Base-by-base conservation (phyloP, 2,797 vertebrate genomes). In the Acanthornis magna region DNA sequence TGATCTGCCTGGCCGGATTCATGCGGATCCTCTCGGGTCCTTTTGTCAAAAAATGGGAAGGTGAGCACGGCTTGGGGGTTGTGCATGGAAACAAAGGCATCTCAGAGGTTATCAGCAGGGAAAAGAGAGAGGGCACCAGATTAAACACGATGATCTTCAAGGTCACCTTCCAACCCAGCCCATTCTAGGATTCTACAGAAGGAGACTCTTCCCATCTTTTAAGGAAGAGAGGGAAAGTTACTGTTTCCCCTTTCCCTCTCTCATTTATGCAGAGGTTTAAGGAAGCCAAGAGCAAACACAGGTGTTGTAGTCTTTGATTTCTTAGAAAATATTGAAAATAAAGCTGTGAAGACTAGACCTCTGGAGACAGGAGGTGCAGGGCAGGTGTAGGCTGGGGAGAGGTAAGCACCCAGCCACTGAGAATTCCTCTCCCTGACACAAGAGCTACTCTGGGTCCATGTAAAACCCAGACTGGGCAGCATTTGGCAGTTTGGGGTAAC, bases 1-100 rank as follows among this genome's bases (percentile, higher is more conserved):
- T 99, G 80, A 98, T 99, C 68, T 99, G 99, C 95, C 98, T 99
- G 67, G 99, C 99, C 1, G 99, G 99, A 3, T 99, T 99, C 97
- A 99, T 99, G 99, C 98, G 99, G 84, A 99, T 99, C 95, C 98
- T 99, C 42, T 99, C 99, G 0, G 98, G 98, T 13, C 96, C 98
- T 7, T 99, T 99, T 40, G 99, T 99, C 94, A 98, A 97, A 91
- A 99, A 99, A 76, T 99, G 99, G 99, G 98, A 98, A 43, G 99
- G 99, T 99, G 96, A 92, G 97, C 36, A n/a, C 55, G 11, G 40
- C 77, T 67, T n/a, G 53, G 38, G 18, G 36, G 29, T 13, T 57
- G 11, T 6, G 34, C 23, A 11, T 1, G 29, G 3, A 1, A 62
- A 50, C 45, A 26, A 1, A n/a, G n/a, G 45, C 38, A 7, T 34